A percentile compares a stretch with the other conserved stretches of the same genome.
These are phyloP conservation scores for Drosophila lacertosa DNA, from an alignment of 1,140 invertebrate genomes.

Conservation along the genomic window DNA sequence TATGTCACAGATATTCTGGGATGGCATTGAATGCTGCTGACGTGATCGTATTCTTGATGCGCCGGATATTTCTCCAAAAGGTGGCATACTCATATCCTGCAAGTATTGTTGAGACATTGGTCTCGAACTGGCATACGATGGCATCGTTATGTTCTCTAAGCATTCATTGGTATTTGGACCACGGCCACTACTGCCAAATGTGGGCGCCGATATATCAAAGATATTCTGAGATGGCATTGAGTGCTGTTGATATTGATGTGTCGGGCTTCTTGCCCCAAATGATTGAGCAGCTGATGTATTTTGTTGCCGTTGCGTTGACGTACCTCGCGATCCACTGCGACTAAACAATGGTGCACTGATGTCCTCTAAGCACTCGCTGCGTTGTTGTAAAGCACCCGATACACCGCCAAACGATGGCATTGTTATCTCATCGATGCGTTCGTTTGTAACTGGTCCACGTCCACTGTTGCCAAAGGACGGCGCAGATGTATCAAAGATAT, in stretches of 20 bases:
- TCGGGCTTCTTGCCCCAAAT: not conserved
- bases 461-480: conserved; percentile 2
- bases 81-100: too few species aligned
- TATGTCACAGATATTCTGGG: conserved; percentile 2
- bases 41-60: not conserved
- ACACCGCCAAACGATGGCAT: conserved; percentile 16
- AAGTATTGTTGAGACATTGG: too few species aligned
- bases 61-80: not conserved
- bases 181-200: not conserved
- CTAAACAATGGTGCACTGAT: too few species aligned
- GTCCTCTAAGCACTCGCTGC: too few species aligned
- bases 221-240: conserved; percentile 11
- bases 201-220: conserved; percentile 3
- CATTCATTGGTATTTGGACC: not conserved
- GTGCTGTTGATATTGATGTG: not conserved
- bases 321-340: too few species aligned
- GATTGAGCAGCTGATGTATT: too few species aligned
- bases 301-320: too few species aligned
- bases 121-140: too few species aligned
- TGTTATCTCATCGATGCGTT: not conserved
- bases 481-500: conserved; percentile 2
- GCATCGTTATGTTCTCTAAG: too few species aligned
- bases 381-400: not conserved
- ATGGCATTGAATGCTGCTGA: not conserved
- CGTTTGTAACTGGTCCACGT: not conserved